Evolutionary conservation across 2,113 vertebrate genomes (phyloP).

Genomic region (Corynorhinus townsendii): DNA sequence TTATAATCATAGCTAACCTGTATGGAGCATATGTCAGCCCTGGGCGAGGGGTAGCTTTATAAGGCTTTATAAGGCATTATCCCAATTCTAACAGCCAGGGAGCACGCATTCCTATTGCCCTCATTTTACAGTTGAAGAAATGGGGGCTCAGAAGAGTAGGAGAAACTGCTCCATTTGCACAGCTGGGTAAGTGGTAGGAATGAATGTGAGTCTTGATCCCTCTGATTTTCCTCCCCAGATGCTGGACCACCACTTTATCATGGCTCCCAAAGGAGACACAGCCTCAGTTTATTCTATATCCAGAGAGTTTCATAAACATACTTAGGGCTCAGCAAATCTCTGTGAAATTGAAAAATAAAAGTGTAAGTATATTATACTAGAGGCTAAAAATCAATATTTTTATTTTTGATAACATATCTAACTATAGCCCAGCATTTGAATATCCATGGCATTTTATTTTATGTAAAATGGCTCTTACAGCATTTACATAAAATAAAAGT

Average conservation of each 20-base stretch:
- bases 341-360: constrained; percentile 13
- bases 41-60: background rate
- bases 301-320: background rate
- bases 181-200: background rate
- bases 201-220: background rate
- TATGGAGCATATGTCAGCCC: background rate
- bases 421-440: background rate
- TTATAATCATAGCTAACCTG: background rate
- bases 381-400: constrained; percentile 20
- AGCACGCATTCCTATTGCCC: background rate
- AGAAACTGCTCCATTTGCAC: background rate
- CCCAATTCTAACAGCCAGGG: background rate
- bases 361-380: background rate
- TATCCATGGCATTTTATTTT: background rate
- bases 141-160: background rate
- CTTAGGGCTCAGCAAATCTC: background rate
- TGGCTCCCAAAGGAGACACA: background rate
- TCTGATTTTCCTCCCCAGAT: background rate
- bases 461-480: background rate
- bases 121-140: background rate
- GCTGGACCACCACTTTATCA: background rate
- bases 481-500: constrained; percentile 1
- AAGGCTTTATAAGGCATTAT: background rate
- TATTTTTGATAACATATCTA: constrained; percentile 6
- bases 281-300: background rate